phyloP scores from a whole-genome alignment of 2,797 vertebrate genomes.

The Tympanoctomys barrerae region DNA sequence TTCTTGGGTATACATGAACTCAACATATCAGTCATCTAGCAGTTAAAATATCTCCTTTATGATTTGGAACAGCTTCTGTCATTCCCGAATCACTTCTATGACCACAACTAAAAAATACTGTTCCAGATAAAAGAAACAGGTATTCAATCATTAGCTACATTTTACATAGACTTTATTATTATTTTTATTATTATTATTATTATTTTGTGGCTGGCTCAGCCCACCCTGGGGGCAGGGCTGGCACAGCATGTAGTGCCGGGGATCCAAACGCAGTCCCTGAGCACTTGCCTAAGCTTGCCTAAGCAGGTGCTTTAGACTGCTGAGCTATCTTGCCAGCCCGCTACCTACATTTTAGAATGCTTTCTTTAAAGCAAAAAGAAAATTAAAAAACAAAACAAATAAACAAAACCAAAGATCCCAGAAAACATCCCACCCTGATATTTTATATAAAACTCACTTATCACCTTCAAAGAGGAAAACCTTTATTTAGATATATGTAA shows the following conservation, averaged over 20 bases:
- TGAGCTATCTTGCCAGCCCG: no score
- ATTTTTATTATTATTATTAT: no score
- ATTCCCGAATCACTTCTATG: background rate
- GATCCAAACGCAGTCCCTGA: no score
- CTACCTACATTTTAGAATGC: background rate
- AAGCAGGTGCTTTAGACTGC: no score
- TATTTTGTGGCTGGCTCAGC: no score
- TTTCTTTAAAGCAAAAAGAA: background rate
- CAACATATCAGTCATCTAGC: background rate
- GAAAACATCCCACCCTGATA: background rate
- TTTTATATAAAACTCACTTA: constrained; percentile 69
- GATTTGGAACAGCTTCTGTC: background rate
- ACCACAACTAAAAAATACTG: background rate
- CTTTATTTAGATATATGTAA: constrained; percentile 79
- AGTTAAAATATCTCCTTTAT: background rate
- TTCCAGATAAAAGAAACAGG: background rate
- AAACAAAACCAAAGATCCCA: background rate
- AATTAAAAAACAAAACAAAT: no score
- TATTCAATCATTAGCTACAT: background rate
- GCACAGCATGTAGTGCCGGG: no score
- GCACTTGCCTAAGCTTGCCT: no score
- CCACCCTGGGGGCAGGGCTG: no score
- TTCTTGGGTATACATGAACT: background rate
- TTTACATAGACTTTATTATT: background rate
- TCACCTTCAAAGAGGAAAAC: constrained; percentile 71